phyloP scores from a whole-genome alignment of 2,888 invertebrate species.

The Dasypogon diadema region DNA sequence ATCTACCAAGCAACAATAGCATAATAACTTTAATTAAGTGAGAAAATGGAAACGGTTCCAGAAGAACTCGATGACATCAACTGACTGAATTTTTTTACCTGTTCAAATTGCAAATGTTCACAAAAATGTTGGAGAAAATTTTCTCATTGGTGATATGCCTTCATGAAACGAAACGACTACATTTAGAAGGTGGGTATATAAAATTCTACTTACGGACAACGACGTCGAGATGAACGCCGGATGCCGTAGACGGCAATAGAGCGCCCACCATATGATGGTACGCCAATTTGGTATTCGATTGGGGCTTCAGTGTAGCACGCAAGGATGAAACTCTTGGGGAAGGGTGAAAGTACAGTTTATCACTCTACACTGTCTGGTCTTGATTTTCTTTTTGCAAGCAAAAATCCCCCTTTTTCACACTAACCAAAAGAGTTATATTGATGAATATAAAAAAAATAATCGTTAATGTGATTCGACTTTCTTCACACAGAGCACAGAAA shows the following conservation, averaged over 20 bases:
- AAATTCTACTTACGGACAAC: slow-evolving; percentile 38
- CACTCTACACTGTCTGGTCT: slow-evolving; percentile 12
- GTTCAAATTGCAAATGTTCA: background rate
- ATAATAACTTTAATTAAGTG: too few relatives aligned
- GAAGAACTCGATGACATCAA: background rate
- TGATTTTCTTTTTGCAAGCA: background rate
- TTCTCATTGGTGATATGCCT: background rate
- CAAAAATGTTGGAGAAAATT: background rate
- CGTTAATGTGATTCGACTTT: too few relatives aligned
- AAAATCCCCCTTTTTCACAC: background rate
- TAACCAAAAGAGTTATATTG: too few relatives aligned
- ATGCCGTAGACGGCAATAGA: slow-evolving; percentile 58
- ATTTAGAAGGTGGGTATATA: background rate
- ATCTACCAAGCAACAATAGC: too few relatives aligned
- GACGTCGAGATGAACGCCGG: slow-evolving; percentile 48
- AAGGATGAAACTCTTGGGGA: slow-evolving; percentile 35
- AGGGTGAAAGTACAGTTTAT: background rate
- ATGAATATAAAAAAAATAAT: too few relatives aligned
- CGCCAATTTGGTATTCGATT: slow-evolving; percentile 51
- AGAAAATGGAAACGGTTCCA: too few relatives aligned
- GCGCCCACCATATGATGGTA: slow-evolving; percentile 66
- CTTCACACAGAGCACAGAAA: background rate
- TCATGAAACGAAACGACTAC: background rate
- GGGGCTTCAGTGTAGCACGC: slow-evolving; percentile 47
- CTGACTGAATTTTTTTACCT: background rate